Evolutionary conservation across 2,888 invertebrate species (phyloP), one percentile per base, ranked within the genome.

Genomic region (Tenthredo mesomela): DNA sequence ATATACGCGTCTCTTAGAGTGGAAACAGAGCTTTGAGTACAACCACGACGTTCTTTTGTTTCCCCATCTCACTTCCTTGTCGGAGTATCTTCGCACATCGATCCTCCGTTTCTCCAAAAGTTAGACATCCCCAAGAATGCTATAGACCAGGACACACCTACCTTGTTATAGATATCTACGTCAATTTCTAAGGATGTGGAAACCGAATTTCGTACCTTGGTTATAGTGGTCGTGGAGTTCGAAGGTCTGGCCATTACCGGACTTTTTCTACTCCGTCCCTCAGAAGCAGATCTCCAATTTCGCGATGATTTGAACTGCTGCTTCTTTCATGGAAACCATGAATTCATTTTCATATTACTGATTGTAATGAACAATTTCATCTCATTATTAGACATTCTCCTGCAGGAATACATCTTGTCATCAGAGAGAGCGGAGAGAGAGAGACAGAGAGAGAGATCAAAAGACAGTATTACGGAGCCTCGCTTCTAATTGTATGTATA

Each of bases 11-110:
- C 47, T 9, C 77, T 10, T 61, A 40, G 61, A 40, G 40, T 37
- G 25, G 61, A 80, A 40, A 61, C 61, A 80, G 80, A 61, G 61
- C 80, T 61, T 78, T n/a, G 80, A 61, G 80, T 80, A 50, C 40
- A 61, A 61, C 61, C 61, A 50, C 80, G 80, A 15, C 21, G 50
- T 80, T 61, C 61, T 80, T 58, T 80, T 80, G 58, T 61, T 43
- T 80, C 80, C 37, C 80, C 40, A 33, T 77, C 77, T 77, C 77
- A 40, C 50, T 77, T 54, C 77, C 54, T 33, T 54, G 47, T 54
- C 54, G 18, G 29, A 25, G 61, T 40, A n/a, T 61, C 58, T 37
- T 37, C 58, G 12, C 61, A 37, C 80, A 80, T 80, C 61, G 80
- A 80, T 80, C 40, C 37, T 80, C 25, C 37, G 80, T 61, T 80